Evolutionary conservation across 2,888 invertebrate genomes (phyloP).

Genomic region (Aleiodes testaceus): DNA sequence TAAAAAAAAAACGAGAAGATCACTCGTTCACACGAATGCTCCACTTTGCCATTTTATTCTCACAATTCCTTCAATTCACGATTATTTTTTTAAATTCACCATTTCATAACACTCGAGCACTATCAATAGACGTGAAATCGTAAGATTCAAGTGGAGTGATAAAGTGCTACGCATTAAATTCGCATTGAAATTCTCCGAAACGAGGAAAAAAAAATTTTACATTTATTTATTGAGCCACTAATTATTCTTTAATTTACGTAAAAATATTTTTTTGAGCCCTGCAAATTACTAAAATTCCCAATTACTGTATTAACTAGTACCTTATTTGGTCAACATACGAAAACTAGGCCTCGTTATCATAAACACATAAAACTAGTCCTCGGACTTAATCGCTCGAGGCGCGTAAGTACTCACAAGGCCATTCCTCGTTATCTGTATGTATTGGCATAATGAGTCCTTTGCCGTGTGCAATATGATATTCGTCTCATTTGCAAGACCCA

Average conservation of each 20-base stretch:
- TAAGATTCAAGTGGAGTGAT: too few relatives aligned
- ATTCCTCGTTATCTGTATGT: constrained; percentile 56
- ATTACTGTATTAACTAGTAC: neutral
- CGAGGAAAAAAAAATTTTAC: too few relatives aligned
- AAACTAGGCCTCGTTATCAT: constrained; percentile 51
- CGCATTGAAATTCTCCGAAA: too few relatives aligned
- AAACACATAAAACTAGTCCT: constrained; percentile 58
- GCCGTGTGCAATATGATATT: constrained; percentile 27
- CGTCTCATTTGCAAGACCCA: constrained; percentile 5
- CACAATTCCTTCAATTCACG: too few relatives aligned
- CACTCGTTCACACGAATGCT: constrained; percentile 4
- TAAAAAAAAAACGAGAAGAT: neutral
- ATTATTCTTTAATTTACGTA: too few relatives aligned
- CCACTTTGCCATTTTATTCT: constrained; percentile 6
- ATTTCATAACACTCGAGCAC: too few relatives aligned
- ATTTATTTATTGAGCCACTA: too few relatives aligned
- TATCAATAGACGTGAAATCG: too few relatives aligned
- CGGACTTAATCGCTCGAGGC: constrained; percentile 57
- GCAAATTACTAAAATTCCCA: too few relatives aligned
- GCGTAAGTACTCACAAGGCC: constrained; percentile 60
- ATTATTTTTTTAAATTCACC: too few relatives aligned
- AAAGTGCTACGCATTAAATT: too few relatives aligned
- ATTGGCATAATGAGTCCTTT: constrained; percentile 55
- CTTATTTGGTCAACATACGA: constrained; percentile 36
- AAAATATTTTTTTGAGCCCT: too few relatives aligned